Base-by-base conservation (phyloP, 2,797 vertebrate genomes). In the Mormyrus hasselquistii region DNA sequence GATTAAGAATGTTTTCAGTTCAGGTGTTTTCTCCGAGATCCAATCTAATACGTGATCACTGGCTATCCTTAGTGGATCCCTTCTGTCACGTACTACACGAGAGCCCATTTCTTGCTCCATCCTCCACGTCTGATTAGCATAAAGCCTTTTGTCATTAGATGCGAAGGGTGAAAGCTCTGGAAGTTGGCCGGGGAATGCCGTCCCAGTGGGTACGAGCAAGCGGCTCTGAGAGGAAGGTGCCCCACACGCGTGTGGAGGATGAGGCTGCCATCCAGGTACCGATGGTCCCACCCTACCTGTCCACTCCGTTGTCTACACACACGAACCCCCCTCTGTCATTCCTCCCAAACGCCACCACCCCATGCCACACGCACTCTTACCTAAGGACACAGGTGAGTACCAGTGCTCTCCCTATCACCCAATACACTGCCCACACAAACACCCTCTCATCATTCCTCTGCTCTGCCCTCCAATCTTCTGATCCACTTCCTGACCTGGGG, bases 211-310 rank as follows among this genome's bases (percentile, higher is more conserved):
- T 88, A 83, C 93, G 93, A 69, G 90, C 89, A 90, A 94, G 84
- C 90, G 92, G 91, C 87, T 25, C 91, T 6, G 95, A 96, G 92
- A 96, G 93, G 91, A 96, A 96, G 90, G 94, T 97, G 88, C 96
- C 95, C 89, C 95, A 96, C 91, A 94, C 94, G 49, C 95, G 96
- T 19, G 95, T 98, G 92, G 94, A 95, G 14, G 93, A 95, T 55
- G 96, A 97, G 84, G 91, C 94, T 76, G 94, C 96, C 88, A 95
- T 98, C 89, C 94, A 95, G 96, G 97, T 98, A 95, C 16, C 89
- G 44, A 88, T 14, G 89, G n/a, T 25, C 65, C 3, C 38, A 88
- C 85, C 16, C 34, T 38, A 50, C 4, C 52, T 4, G 49, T 49
- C 52, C 83, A 69, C 62, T 52, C 86, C 62, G 3, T 41, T 87